Base-by-base conservation (phyloP, 2,888 invertebrate species). In the Diachrysia chrysitis region DNA sequence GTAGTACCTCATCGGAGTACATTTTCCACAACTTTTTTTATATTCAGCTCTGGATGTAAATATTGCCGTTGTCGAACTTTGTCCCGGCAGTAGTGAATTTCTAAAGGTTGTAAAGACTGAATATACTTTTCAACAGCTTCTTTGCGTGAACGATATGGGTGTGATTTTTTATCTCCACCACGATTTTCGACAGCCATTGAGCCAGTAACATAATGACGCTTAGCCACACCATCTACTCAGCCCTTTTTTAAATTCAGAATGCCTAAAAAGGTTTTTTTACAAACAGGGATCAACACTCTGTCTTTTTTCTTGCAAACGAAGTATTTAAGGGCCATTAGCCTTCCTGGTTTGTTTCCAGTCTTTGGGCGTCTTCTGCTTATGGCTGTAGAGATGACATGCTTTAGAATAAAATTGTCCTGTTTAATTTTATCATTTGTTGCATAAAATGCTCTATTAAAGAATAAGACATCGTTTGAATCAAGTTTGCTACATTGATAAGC, bases 21-120 rank as follows among this genome's bases (percentile, higher is more conserved):
- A 66, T 66, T 48, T 53, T 48, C 42, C 21, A 62, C 66, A 66
- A 56, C 51, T 66, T 66, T 57, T n/a, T 61, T 61, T 55, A 66
- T 66, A 54, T 60, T 51, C 16, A 60, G 51, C 60, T 60, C 60
- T 60, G 60, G 60, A 32, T 60, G 60, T 53, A 60, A 60, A 48
- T 60, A 60, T 60, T 60, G 60, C 32, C 60, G 29, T 60, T 60
- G 60, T 35, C 60, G 53, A 60, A 60, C 35, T 58, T 58, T 46
- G 16, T 58, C 58, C 21, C 58, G 58, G 37, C 23, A 58, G 54
- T 58, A 58, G 37, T 37, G 42, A 35, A 23, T 58, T 58, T 54
- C 25, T 54, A 54, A 23, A 54, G 54, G 25, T 54, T 54, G 25
- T 25, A 21, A 53, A 53, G 53, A 10, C 23, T 53, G 21, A 53